Base-by-base conservation (phyloP, 2,888 invertebrate genomes). In the Stenichneumon culpator region DNA sequence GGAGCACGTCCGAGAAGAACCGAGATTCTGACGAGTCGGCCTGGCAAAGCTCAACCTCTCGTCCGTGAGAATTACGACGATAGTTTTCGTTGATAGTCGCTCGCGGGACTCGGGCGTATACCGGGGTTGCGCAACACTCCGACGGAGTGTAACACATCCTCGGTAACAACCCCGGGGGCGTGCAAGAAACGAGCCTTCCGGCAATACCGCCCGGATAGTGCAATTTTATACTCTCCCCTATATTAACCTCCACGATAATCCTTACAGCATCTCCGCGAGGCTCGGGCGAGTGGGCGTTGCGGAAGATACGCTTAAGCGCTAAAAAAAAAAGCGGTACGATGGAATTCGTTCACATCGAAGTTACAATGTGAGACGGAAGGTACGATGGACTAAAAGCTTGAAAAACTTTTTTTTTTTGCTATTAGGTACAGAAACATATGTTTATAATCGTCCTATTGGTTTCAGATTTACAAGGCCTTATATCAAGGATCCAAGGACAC, bases 101-200 rank as follows among this genome's bases (percentile, higher is more conserved):
- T 74, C 19, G 57, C 25, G 57, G 19, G 11, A 22, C 5, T 57
- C 57, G 6, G 9, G 57, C 11, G 57, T 25, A 25, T 11, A 0
- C 1, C 0, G 50, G 50, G 50, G 63, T 65, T 65, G 75, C 75
- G 75, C 65, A 75, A 75, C 7, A n/a, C 7, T 4, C 19, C 22
- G 19, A 11, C 57, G 19, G 44, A 57, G 54, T 19, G 22, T 19
- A 54, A 22, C 19, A 57, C 57, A 36, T 36, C 14, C 32, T 25
- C 44, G 16, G n/a, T 50, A 50, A 75, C 65, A 63, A 65, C 36
- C 65, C 65, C 25, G 75, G 65, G 75, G 75, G 75, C 75, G 75
- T 65, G 22, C 65, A 28, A 65, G 28, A 75, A 73, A 57, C 65
- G 74, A 63, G 63, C 22, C 60, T 11, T 5, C 47, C 47, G 47